A percentile compares a stretch with the other conserved stretches of the same genome.
phyloP scores from a whole-genome alignment of 1,140 invertebrate species.

The Drosophila sturtevanti region DNA sequence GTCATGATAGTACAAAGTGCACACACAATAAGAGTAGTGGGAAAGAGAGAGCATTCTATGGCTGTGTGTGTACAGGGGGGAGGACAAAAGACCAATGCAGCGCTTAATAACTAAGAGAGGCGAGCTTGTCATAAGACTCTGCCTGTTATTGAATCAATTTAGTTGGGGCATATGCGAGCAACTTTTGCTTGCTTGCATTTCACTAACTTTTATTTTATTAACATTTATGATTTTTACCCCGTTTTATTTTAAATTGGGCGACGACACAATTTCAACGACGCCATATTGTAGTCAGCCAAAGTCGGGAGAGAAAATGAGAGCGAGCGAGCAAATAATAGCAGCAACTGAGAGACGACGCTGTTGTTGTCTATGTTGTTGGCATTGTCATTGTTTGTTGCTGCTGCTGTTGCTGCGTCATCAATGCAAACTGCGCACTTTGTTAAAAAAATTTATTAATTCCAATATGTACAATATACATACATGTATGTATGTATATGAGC shows the following conservation, averaged over 20 bases:
- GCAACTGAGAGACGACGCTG: slow-evolving; percentile 27
- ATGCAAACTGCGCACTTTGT: slow-evolving; percentile 76
- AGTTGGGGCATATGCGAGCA: slow-evolving; percentile 1
- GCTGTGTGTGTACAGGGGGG: too few relatives aligned
- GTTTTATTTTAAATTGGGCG: slow-evolving; percentile 52
- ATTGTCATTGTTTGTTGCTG: slow-evolving; percentile 50
- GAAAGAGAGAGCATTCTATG: neutral
- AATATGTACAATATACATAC: slow-evolving; percentile 29
- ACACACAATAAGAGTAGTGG: slow-evolving; percentile 43
- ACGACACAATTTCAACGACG: slow-evolving; percentile 75
- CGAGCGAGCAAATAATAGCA: too few relatives aligned
- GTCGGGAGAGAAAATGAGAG: slow-evolving; percentile 13
- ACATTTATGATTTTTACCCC: slow-evolving; percentile 39
- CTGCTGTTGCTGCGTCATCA: slow-evolving; percentile 73
- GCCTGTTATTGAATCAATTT: slow-evolving; percentile 17
- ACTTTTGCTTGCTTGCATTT: slow-evolving; percentile 30
- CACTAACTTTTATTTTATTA: slow-evolving; percentile 38
- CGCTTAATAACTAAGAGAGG: slow-evolving; percentile 8
- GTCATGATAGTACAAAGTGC: slow-evolving; percentile 50
- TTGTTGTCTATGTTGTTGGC: slow-evolving; percentile 49
- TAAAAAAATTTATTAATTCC: slow-evolving; percentile 54
- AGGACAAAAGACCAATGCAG: slow-evolving; percentile 53
- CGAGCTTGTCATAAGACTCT: slow-evolving; percentile 1
- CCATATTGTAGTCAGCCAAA: slow-evolving; percentile 63
- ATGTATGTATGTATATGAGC: neutral